Evolutionary conservation across 1,140 invertebrate genomes (phyloP).

Genomic region (Camponotus floridanus): DNA sequence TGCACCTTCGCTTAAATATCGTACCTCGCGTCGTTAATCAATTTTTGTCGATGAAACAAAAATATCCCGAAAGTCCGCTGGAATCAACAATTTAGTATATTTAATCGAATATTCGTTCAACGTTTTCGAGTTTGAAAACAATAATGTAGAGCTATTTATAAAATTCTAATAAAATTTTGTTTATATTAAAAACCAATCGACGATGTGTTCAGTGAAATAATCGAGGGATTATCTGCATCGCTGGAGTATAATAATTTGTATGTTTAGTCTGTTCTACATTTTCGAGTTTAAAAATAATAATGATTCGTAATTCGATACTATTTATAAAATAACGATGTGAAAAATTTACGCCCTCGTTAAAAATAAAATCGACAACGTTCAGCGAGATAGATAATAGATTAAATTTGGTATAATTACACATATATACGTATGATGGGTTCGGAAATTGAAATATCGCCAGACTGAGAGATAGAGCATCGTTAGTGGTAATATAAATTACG

Average conservation of each 20-base stretch:
- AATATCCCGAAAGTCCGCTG: neutral
- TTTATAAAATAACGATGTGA: neutral
- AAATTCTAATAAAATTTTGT: neutral
- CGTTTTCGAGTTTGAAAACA: neutral
- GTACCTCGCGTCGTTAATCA: neutral
- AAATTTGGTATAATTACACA: constrained; percentile 3
- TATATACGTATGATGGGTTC: neutral
- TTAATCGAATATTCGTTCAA: neutral
- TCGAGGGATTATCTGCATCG: neutral
- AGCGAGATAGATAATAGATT: neutral
- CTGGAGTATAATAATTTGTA: constrained; percentile 10
- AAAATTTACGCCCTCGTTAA: too few relatives aligned
- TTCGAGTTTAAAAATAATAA: neutral
- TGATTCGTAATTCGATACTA: neutral
- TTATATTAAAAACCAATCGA: neutral
- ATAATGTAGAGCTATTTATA: neutral
- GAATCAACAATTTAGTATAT: constrained; percentile 20
- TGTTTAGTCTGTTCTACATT: neutral
- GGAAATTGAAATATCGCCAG: constrained; percentile 24
- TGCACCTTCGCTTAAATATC: neutral
- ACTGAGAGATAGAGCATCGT: neutral
- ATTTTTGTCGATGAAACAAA: neutral
- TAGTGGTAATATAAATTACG: constrained; percentile 59
- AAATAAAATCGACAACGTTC: too few relatives aligned
- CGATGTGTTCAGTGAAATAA: neutral